Evolutionary conservation across 2,797 vertebrate genomes (phyloP), one percentile per base, ranked within the genome.

Genomic region (Takifugu rubripes): DNA sequence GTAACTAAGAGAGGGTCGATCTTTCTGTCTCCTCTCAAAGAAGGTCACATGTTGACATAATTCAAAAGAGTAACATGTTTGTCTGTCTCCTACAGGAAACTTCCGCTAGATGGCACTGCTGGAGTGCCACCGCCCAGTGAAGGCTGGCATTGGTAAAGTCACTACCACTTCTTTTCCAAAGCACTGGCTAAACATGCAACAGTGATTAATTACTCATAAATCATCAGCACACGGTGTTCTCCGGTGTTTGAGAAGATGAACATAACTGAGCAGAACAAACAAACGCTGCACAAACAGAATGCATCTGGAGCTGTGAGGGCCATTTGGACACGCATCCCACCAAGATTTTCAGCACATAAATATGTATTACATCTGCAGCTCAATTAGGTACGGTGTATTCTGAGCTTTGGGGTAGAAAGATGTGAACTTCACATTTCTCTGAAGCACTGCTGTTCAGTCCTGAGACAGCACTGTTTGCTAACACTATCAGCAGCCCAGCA

Each of bases 41-140:
- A 21, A 21, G 21, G 21, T 21, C 21, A 21, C 27, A 29, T 29
- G 27, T 29, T 29, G 4, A 29, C 27, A 29, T 29, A 29, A 4
- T 29, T 4, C 7, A 29, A 29, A 5, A 5, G 4, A 29, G 27
- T 29, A 45, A 6, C 33, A 3, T n/a, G 15, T 36, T 11, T 0
- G 27, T 69, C 31, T 49, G 12, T 72, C 40, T 51, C 59, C 59
- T 50, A 72, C 70, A 65, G 53, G 14, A 64, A 47, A 42, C 11
- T 57, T 49, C 56, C 92, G 85, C 86, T 87, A 90, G 92, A 84
- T 91, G 92, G 90, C 92, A 91, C 40, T 90, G 72, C 77, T 75
- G 86, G 61, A 82, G 68, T 83, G 74, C 61, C 49, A 43, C 73
- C 66, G 33, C 52, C 52, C 25, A 21, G 4, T 1, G 40, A 25